Evolutionary conservation across 2,797 vertebrate species (phyloP).

Genomic region (Balearica regulorum): DNA sequence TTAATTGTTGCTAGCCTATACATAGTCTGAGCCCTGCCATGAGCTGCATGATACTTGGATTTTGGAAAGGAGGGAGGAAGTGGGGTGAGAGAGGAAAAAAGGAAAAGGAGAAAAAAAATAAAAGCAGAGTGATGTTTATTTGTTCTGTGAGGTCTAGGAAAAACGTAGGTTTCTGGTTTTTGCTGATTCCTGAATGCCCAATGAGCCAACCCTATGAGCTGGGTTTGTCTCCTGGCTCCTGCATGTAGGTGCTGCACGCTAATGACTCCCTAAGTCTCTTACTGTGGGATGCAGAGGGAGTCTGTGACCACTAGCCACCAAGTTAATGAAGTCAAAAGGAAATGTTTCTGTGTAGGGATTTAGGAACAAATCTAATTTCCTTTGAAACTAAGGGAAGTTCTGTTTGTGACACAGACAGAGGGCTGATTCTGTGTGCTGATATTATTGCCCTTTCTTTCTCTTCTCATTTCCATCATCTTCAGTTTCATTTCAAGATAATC

Average conservation of each 20-base stretch:
- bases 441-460: not conserved
- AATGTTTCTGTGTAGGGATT: not conserved
- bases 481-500: not conserved
- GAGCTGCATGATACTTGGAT: not conserved
- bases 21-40: not conserved
- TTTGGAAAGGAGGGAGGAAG: not conserved
- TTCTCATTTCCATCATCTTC: not conserved
- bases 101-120: too few species aligned
- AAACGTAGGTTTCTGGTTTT: not conserved
- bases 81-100: not conserved
- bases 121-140: not conserved
- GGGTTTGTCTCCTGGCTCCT: not conserved
- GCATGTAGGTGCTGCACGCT: fast-evolving
- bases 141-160: not conserved
- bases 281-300: not conserved
- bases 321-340: not conserved
- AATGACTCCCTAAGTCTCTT: not conserved
- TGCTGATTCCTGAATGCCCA: not conserved
- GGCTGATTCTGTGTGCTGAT: not conserved
- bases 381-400: not conserved
- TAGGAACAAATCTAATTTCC: not conserved
- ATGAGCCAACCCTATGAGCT: not conserved
- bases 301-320: not conserved
- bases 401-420: not conserved
- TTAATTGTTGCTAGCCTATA: not conserved